Percentiles rank a stretch among this genome's conserved stretches.
These are phyloP conservation scores for Chalcis sispes DNA, from an alignment of 2,888 invertebrate species.

Conservation along the genomic window DNA sequence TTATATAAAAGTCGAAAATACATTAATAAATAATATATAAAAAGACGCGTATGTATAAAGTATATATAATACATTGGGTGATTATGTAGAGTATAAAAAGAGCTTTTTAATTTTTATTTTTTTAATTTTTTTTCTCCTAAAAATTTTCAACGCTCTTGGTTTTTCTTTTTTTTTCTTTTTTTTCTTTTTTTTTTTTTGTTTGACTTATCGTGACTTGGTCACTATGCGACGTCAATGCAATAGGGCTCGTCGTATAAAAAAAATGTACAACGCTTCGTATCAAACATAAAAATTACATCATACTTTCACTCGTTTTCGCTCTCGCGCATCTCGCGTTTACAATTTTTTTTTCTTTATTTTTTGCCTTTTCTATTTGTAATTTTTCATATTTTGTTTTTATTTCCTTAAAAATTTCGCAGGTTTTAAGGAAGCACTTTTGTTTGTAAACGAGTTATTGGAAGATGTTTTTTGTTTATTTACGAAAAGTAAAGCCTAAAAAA, in stretches of 20 bases:
- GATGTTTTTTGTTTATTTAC: slow-evolving; percentile 15
- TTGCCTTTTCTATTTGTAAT: no score
- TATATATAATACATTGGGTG: slow-evolving; percentile 57
- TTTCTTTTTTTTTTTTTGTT: not conserved
- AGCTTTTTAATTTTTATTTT: slow-evolving; percentile 25
- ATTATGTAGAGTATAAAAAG: slow-evolving; percentile 55
- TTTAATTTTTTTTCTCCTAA: not conserved
- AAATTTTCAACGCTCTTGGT: slow-evolving; percentile 27
- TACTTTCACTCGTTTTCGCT: slow-evolving; percentile 47
- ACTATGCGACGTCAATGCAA: slow-evolving; percentile 16
- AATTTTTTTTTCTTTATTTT: slow-evolving; percentile 3
- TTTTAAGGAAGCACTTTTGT: slow-evolving; percentile 53
- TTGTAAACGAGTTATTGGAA: slow-evolving; percentile 32
- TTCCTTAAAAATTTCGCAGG: slow-evolving; percentile 45
- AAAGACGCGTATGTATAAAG: slow-evolving; percentile 58
- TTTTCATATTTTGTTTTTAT: slow-evolving; percentile 20
- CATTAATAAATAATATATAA: slow-evolving; percentile 61
- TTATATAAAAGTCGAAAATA: slow-evolving; percentile 55
- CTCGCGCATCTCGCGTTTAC: slow-evolving; percentile 16
- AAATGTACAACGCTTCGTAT: slow-evolving; percentile 52
- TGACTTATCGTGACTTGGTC: not conserved
- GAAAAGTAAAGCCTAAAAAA: slow-evolving; percentile 11
- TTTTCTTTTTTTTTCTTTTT: not conserved
- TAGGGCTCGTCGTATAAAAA: slow-evolving; percentile 33
- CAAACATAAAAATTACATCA: slow-evolving; percentile 51